Percentiles rank a stretch among this genome's conserved stretches.
phyloP scores from a whole-genome alignment of 2,113 vertebrate species.

The Girardinichthys multiradiatus region DNA sequence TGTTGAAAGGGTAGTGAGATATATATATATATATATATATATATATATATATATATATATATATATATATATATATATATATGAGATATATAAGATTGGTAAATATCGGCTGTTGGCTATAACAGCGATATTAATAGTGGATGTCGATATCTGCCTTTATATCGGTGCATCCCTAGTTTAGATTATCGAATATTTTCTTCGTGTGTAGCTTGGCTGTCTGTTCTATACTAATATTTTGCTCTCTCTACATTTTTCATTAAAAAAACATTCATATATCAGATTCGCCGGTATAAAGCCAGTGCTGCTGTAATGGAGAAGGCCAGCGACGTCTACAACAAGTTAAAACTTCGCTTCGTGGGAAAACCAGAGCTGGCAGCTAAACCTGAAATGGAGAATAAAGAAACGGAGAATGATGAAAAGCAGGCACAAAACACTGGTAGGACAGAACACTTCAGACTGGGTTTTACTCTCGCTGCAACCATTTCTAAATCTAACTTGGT shows the following conservation, averaged over 20 bases:
- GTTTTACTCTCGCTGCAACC: background rate
- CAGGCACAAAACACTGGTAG: constrained; percentile 76
- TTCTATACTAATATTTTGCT: background rate
- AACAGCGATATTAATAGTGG: no score
- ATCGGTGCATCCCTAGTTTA: no score
- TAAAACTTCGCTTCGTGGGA: constrained; percentile 93
- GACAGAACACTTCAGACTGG: background rate
- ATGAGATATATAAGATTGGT: no score
- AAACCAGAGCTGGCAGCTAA: constrained; percentile 85
- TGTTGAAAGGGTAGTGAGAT: no score
- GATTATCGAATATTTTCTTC: background rate
- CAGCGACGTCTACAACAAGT: constrained; percentile 89
- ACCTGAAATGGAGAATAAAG: constrained; percentile 76
- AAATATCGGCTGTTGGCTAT: no score
- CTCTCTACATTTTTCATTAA: background rate
- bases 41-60: no score
- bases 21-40: no score
- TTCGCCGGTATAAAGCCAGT: constrained; percentile 96
- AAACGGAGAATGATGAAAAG: constrained; percentile 74
- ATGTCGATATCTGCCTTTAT: no score
- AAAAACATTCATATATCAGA: constrained; percentile 72
- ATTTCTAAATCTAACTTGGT: background rate
- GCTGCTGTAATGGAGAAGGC: constrained; percentile 95
- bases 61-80: no score
- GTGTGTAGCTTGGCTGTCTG: background rate